Conservation (phyloP, 2,888 invertebrate species). For the Cheilosia soror region DNA sequence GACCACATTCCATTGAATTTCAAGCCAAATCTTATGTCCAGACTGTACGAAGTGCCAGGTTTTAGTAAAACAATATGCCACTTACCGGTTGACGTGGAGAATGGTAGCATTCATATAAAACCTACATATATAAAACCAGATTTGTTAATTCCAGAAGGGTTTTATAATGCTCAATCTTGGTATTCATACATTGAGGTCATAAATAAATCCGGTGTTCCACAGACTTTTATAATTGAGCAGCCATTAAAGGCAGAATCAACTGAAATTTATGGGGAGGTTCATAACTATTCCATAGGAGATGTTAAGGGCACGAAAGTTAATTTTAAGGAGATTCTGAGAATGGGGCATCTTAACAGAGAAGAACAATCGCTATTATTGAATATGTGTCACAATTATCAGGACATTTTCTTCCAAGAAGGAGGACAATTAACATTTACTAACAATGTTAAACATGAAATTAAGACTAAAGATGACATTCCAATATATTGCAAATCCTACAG, state of each 20-base stretch:
- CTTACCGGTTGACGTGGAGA: background rate
- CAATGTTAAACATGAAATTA: slow-evolving; percentile 2
- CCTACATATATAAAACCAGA: slow-evolving; percentile 23
- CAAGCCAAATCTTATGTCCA: background rate
- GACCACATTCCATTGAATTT: too few species aligned
- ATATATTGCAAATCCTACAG: slow-evolving; percentile 30
- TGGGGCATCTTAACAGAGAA: slow-evolving; percentile 5
- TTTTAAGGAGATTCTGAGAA: background rate
- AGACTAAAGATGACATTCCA: slow-evolving; percentile 9
- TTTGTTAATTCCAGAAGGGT: slow-evolving; percentile 4
- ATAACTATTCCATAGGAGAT: background rate
- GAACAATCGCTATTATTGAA: background rate
- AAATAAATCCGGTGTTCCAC: background rate
- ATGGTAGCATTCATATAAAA: background rate
- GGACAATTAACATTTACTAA: slow-evolving; percentile 43
- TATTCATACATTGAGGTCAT: slow-evolving; percentile 3
- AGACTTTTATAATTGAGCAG: too few species aligned
- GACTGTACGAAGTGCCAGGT: background rate
- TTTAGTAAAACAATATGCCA: background rate
- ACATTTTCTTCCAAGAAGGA: too few species aligned
- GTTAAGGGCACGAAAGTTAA: background rate
- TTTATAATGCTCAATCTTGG: background rate
- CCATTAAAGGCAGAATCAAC: background rate
- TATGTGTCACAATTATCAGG: too few species aligned
- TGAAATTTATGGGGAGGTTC: background rate